Percentiles rank a stretch among this genome's conserved stretches.
Conservation (phyloP, 2,888 invertebrate genomes). For the Geotrupes spiniger region DNA sequence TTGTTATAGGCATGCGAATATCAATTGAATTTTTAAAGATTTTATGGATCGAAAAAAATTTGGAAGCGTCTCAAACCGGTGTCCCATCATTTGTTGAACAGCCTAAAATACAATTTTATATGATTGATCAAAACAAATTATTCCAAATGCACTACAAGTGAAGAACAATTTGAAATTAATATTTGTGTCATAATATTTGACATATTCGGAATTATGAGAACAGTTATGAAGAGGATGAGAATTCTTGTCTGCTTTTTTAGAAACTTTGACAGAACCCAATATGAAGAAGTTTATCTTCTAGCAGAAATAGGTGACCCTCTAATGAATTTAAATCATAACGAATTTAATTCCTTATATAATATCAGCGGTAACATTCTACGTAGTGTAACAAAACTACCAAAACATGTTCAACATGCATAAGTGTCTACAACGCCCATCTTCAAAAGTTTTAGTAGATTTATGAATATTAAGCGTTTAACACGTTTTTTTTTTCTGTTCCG, state of each 20-base stretch:
- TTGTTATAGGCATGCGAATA: no score
- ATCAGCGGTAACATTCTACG: conserved; percentile 4
- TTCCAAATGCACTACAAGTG: no score
- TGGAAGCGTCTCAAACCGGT: not conserved
- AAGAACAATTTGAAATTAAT: no score
- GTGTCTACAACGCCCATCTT: not conserved
- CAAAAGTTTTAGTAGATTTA: no score
- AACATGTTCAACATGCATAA: not conserved
- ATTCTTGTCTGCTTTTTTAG: conserved; percentile 25
- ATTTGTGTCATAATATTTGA: no score
- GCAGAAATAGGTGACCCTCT: not conserved
- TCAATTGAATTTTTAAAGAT: not conserved
- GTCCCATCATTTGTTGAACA: no score
- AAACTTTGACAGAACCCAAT: conserved; percentile 13
- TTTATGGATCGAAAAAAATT: not conserved
- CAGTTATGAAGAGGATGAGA: conserved; percentile 12
- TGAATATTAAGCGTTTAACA: no score
- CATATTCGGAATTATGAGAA: not conserved
- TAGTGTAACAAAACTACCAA: no score
- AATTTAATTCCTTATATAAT: conserved; percentile 9
- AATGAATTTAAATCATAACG: no score
- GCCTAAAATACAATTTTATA: not conserved
- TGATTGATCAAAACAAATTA: no score
- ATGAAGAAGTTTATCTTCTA: no score
- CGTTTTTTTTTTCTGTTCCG: not conserved